A percentile compares a stretch with the other conserved stretches of the same genome.
phyloP scores from a whole-genome alignment of 2,888 invertebrate species.

The Xanthia icteritia region DNA sequence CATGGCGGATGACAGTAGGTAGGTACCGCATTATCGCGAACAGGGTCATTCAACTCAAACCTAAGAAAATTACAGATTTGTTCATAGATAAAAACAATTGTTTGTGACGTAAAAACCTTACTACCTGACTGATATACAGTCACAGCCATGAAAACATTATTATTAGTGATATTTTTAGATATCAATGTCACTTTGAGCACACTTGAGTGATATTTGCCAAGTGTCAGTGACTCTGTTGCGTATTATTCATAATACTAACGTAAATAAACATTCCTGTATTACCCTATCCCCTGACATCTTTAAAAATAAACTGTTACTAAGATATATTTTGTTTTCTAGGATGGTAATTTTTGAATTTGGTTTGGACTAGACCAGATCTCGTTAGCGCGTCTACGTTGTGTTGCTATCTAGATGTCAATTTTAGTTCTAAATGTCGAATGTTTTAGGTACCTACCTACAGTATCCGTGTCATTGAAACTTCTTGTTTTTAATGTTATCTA shows the following conservation, averaged over 20 bases:
- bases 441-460: slow-evolving; percentile 15
- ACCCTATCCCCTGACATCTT: slow-evolving; percentile 14
- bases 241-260: slow-evolving; percentile 62
- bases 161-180: slow-evolving; percentile 76
- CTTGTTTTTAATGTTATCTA: slow-evolving; percentile 35
- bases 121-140: slow-evolving; percentile 46
- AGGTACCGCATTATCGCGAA: slow-evolving; percentile 34
- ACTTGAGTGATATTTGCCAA: slow-evolving; percentile 78
- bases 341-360: slow-evolving; percentile 15
- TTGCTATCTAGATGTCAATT: slow-evolving; percentile 18
- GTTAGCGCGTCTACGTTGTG: slow-evolving; percentile 32
- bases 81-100: slow-evolving; percentile 63
- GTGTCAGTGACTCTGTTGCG: slow-evolving; percentile 78
- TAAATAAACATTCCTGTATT: slow-evolving; percentile 49
- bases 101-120: slow-evolving; percentile 52
- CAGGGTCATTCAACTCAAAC: slow-evolving; percentile 61
- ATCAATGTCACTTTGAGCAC: slow-evolving; percentile 81
- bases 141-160: slow-evolving; percentile 67
- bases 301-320: slow-evolving; percentile 8
- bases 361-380: slow-evolving; percentile 4
- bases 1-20: slow-evolving; percentile 17
- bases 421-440: slow-evolving; percentile 29
- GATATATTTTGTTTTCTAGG: neutral
- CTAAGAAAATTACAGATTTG: slow-evolving; percentile 55
- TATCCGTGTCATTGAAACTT: slow-evolving; percentile 25